These are phyloP conservation scores for Pelodiscus sinensis DNA, from an alignment of 2,113 vertebrate genomes.

Conservation along the genomic window DNA sequence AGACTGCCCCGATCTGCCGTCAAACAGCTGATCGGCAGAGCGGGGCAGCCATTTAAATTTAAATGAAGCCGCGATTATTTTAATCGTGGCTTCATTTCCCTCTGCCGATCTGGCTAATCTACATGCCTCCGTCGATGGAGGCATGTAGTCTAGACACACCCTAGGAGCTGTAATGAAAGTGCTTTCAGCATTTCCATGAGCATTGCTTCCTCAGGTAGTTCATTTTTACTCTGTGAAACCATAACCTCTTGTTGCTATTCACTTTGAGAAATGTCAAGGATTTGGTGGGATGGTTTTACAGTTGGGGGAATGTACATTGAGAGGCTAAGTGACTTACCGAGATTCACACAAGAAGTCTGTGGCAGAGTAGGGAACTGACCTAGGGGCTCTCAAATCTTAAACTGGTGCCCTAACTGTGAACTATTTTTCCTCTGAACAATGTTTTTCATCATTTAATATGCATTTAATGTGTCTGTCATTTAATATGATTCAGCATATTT, in stretches of 20 bases:
- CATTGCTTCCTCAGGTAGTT: not conserved
- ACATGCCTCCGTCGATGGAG: too few relatives aligned
- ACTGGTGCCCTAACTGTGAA: accelerated
- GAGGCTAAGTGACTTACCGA: not conserved
- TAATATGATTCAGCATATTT: not conserved
- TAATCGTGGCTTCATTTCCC: too few relatives aligned
- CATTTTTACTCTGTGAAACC: not conserved
- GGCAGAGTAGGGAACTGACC: not conserved
- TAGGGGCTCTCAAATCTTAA: not conserved
- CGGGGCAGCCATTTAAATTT: too few relatives aligned
- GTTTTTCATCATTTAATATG: not conserved
- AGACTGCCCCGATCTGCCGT: too few relatives aligned
- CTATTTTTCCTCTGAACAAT: not conserved
- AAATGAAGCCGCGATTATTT: too few relatives aligned
- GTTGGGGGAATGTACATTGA: not conserved
- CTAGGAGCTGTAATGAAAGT: not conserved
- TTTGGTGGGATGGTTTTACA: not conserved
- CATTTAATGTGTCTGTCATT: not conserved
- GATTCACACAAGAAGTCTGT: not conserved
- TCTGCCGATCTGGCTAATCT: too few relatives aligned
- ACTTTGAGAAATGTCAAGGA: slow-evolving; percentile 4
- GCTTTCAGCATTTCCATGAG: slow-evolving; percentile 1
- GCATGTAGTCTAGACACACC: too few relatives aligned
- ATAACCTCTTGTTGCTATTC: not conserved
- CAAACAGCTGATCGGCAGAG: too few relatives aligned